phyloP scores from a whole-genome alignment of 2,113 vertebrate genomes.

The Atractosteus spatula region DNA sequence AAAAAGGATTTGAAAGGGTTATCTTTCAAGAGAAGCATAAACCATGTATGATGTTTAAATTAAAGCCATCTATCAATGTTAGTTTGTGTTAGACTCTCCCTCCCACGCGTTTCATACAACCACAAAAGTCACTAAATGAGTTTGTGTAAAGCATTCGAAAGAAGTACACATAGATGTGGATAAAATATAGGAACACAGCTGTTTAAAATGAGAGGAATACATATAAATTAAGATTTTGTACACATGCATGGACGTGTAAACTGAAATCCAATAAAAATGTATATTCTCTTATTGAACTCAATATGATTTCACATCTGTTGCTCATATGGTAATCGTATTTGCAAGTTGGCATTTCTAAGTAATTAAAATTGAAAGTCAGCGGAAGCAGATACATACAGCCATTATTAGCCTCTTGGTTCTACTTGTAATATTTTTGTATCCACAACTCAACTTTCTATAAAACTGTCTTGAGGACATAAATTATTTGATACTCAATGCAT shows the following conservation, averaged over 20 bases:
- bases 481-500: too few species aligned
- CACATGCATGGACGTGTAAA: conserved; percentile 27
- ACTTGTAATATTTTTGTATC: too few species aligned
- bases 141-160: conserved; percentile 5
- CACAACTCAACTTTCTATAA: neutral
- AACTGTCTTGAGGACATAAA: neutral
- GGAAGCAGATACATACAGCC: too few species aligned
- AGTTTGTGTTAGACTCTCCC: conserved; percentile 37
- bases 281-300: conserved; percentile 20
- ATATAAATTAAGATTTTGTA: conserved; percentile 44
- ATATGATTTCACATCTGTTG: conserved; percentile 34
- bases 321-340: conserved; percentile 30
- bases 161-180: conserved; percentile 26
- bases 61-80: conserved; percentile 53
- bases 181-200: conserved; percentile 28
- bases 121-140: conserved; percentile 18
- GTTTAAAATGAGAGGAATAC: conserved; percentile 37
- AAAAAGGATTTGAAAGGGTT: conserved; percentile 22
- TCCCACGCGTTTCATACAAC: conserved; percentile 24
- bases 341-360: conserved; percentile 30
- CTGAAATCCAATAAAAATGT: conserved; percentile 25
- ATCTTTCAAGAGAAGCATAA: conserved; percentile 20
- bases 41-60: conserved; percentile 50
- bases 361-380: conserved; percentile 23
- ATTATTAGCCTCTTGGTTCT: too few species aligned